Evolutionary conservation across 1,140 invertebrate genomes (phyloP), one percentile per base, ranked within the genome.

Genomic region (Drosophila santomea): DNA sequence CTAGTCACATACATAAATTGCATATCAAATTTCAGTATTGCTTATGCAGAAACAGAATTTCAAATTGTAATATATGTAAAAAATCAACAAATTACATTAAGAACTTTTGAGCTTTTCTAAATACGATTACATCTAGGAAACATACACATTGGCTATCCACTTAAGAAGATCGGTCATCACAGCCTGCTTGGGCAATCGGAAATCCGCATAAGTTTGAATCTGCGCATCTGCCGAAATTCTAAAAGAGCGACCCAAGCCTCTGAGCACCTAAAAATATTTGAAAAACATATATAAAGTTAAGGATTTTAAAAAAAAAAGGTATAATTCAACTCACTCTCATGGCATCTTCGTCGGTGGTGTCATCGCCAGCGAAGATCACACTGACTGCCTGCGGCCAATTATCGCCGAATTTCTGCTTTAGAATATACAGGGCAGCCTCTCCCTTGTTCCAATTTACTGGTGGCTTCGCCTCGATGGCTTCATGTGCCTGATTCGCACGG

Each of bases 401-500:
- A 0, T 97, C 93, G 0, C 97, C 97, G 91, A 98, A 98, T 0
- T 97, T 95, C 1, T 96, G 97, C 58, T 96, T 94, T n/a, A 98
- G 92, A 66, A 98, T 98, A 86, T 98, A 97, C 67, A 97, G 95
- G 0, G 96, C 97, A 17, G 97, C 97, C 48, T 97, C 95, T 80
- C 93, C 97, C 91, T 98, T 98, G 89, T 98, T 96, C 97, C 97
- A 98, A 79, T 97, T 94, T 0, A 98, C 97, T 2, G 97, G 97
- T 10, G 97, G 97, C 78, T 96, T 96, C 0, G 97, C 97, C 92
- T 98, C 97, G 20, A 98, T 94, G 1, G 97, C 97, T 82, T 96
- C 97, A 89, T 97, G 97, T 1, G 96, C 97, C 32, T 94, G 92
- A 68, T 95, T 96, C 4, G 96, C 94, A 73, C 94, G 94, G 90